phyloP scores from a whole-genome alignment of 2,888 invertebrate genomes.

The Tridacna gigas region DNA sequence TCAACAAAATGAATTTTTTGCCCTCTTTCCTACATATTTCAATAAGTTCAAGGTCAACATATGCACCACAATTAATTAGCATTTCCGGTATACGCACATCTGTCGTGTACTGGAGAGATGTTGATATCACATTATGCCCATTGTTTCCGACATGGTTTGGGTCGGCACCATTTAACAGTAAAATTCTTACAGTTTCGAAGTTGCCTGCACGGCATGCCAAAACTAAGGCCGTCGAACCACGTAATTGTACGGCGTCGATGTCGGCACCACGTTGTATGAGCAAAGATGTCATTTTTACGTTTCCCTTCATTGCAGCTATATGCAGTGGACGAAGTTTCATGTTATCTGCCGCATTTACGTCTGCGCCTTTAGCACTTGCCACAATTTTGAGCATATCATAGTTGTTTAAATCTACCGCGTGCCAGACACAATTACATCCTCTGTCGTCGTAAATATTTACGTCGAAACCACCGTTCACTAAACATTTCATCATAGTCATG shows the following conservation, averaged over 20 bases:
- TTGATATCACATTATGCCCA: constrained; percentile 76
- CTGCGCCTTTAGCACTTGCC: constrained; percentile 61
- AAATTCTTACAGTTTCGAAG: constrained; percentile 68
- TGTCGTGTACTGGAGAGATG: constrained; percentile 69
- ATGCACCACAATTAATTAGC: constrained; percentile 73
- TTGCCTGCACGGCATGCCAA: constrained; percentile 73
- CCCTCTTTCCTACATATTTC: constrained; percentile 70
- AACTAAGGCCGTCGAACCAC: constrained; percentile 76
- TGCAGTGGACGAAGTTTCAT: constrained; percentile 75
- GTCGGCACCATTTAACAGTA: constrained; percentile 77
- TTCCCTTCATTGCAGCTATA: constrained; percentile 76
- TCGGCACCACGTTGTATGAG: constrained; percentile 73
- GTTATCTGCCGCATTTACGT: constrained; percentile 75
- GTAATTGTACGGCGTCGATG: constrained; percentile 73
- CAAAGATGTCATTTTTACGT: constrained; percentile 71
- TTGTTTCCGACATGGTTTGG: constrained; percentile 77
- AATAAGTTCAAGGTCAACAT: constrained; percentile 67
- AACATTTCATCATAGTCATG: constrained; percentile 69
- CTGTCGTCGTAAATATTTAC: constrained; percentile 76
- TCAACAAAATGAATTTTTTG: constrained; percentile 64
- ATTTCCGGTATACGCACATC: constrained; percentile 70
- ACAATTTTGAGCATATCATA: constrained; percentile 76
- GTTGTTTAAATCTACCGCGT: constrained; percentile 76
- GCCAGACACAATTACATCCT: constrained; percentile 76
- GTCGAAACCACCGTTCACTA: constrained; percentile 75